Conservation (phyloP, 2,888 invertebrate species). For the Aradus depressus region DNA sequence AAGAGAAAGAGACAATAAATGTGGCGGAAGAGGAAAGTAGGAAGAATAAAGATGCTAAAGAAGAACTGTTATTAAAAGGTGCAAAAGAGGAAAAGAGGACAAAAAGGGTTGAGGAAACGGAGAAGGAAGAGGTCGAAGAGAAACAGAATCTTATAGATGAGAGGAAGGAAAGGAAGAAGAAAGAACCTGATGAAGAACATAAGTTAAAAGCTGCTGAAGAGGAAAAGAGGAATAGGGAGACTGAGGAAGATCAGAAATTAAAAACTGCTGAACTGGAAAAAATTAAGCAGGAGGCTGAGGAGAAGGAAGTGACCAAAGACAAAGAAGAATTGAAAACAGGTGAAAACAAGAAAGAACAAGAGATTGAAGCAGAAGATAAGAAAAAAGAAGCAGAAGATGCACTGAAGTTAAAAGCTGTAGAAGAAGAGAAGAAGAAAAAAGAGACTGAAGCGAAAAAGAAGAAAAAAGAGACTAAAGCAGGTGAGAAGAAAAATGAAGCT, state of each 20-base stretch:
- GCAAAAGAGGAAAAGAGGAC: slow-evolving; percentile 3
- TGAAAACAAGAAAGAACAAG: slow-evolving; percentile 1
- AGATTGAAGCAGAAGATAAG: background rate
- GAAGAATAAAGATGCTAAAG: background rate
- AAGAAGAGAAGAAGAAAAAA: slow-evolving; percentile 14
- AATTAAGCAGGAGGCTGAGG: background rate
- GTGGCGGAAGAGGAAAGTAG: slow-evolving; percentile 1
- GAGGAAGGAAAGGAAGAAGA: slow-evolving; percentile 5
- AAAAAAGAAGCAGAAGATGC: slow-evolving; percentile 11
- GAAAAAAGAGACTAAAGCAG: slow-evolving; percentile 24
- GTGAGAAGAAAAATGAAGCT: slow-evolving; percentile 20
- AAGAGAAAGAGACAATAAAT: slow-evolving; percentile 13
- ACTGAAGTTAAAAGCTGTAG: slow-evolving; percentile 13
- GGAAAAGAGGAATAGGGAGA: slow-evolving; percentile 1
- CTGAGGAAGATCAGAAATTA: slow-evolving; percentile 4
- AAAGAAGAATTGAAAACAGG: background rate
- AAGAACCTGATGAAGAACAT: slow-evolving; percentile 1
- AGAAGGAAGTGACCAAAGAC: slow-evolving; percentile 10
- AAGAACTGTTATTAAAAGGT: background rate
- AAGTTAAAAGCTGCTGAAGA: background rate
- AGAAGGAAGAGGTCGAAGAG: slow-evolving; percentile 3
- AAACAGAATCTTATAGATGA: slow-evolving; percentile 10
- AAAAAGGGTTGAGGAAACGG: background rate
- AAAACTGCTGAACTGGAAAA: slow-evolving; percentile 4
- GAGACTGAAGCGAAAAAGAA: slow-evolving; percentile 22